These are phyloP conservation scores for Taeniopygia guttata DNA, from an alignment of 2,797 vertebrate genomes.

Conservation along the genomic window DNA sequence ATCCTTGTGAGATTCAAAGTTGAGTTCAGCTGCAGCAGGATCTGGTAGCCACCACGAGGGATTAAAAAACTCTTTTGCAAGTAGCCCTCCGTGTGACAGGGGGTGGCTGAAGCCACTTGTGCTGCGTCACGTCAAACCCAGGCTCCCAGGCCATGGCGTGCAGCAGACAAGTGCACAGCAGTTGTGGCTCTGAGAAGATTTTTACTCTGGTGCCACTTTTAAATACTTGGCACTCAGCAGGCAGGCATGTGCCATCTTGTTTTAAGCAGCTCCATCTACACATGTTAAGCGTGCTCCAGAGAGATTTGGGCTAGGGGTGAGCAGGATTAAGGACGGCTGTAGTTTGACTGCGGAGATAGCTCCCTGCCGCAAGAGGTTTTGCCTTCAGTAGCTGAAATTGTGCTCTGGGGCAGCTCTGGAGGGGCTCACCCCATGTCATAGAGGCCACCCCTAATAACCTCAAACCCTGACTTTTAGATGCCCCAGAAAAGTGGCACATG, in stretches of 20 bases:
- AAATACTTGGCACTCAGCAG: slow-evolving; percentile 30
- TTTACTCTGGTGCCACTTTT: slow-evolving; percentile 6
- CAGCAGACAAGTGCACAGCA: neutral
- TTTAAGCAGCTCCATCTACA: slow-evolving; percentile 20
- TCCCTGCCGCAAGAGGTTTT: neutral
- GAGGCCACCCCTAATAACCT: neutral
- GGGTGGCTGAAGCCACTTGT: neutral
- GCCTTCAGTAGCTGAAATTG: neutral
- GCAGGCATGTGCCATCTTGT: slow-evolving; percentile 52
- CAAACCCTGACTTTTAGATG: neutral
- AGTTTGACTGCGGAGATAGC: neutral
- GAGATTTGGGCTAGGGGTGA: neutral
- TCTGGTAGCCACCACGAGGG: neutral
- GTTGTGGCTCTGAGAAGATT: neutral
- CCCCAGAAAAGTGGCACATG: neutral
- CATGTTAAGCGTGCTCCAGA: neutral
- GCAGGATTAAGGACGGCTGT: neutral
- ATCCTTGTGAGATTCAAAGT: neutral
- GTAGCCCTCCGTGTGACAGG: neutral
- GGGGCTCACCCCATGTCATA: neutral
- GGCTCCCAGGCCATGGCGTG: neutral
- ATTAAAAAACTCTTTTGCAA: neutral
- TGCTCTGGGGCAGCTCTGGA: neutral
- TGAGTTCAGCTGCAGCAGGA: neutral
- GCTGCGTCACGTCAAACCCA: neutral